phyloP scores from a whole-genome alignment of 1,140 invertebrate genomes.

The Lysiphlebus fabarum region DNA sequence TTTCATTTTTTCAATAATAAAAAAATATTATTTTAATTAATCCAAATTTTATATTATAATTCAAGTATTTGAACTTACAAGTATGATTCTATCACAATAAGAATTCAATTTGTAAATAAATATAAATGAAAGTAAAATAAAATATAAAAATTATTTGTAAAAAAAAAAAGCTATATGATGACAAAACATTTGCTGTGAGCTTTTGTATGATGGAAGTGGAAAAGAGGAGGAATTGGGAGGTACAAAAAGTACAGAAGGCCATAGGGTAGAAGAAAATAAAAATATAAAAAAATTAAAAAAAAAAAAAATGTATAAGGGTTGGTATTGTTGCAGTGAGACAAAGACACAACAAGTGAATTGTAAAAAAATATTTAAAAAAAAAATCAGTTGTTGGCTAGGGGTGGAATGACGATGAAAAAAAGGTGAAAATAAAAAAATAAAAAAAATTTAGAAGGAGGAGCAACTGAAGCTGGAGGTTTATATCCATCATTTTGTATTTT shows the following conservation, averaged over 20 bases:
- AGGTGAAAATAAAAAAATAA: slow-evolving; percentile 11
- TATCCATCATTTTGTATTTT: slow-evolving; percentile 55
- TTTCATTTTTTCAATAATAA: too few relatives aligned
- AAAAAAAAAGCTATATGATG: slow-evolving; percentile 41
- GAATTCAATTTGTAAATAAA: background rate
- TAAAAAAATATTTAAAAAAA: slow-evolving; percentile 26
- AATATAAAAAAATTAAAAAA: slow-evolving; percentile 3
- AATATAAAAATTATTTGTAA: background rate
- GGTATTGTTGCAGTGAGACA: slow-evolving; percentile 29
- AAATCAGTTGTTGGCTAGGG: background rate
- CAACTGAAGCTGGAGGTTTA: slow-evolving; percentile 40
- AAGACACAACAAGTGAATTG: slow-evolving; percentile 28
- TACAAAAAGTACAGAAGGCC: slow-evolving; percentile 18
- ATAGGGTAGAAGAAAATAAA: slow-evolving; percentile 4
- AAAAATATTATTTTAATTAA: too few relatives aligned
- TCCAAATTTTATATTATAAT: too few relatives aligned
- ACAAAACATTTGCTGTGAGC: slow-evolving; percentile 47
- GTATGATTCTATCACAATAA: too few relatives aligned
- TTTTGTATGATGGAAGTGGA: slow-evolving; percentile 35
- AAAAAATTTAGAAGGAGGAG: slow-evolving; percentile 28
- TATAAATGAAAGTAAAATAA: slow-evolving; percentile 7
- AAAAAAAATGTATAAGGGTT: slow-evolving; percentile 14
- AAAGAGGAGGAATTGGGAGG: slow-evolving; percentile 25
- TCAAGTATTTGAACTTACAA: too few relatives aligned
- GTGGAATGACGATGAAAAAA: slow-evolving; percentile 20